phyloP scores from a whole-genome alignment of 2,888 invertebrate species.

The Rugalucina vietnamica region DNA sequence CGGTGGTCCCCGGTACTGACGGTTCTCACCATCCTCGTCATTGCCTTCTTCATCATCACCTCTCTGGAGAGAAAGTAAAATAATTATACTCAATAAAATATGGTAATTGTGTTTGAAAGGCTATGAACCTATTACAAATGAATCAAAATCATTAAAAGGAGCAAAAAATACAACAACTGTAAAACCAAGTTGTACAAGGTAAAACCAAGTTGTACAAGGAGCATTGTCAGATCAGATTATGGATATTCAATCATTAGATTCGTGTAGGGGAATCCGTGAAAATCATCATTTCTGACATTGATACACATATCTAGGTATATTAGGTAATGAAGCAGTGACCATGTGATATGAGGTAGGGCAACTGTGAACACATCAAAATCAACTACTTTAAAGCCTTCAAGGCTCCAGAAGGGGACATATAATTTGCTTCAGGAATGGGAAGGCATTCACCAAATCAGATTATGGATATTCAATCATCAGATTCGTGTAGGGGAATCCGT shows the following conservation, averaged over 20 bases:
- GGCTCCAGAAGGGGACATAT: background rate
- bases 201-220: too few species aligned
- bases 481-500: constrained; percentile 43
- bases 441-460: constrained; percentile 31
- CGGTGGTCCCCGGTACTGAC: constrained; percentile 37
- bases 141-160: too few species aligned
- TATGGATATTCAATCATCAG: constrained; percentile 19
- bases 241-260: constrained; percentile 26
- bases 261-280: constrained; percentile 46
- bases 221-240: constrained; percentile 23
- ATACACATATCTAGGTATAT: too few species aligned
- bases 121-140: background rate
- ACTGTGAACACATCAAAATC: too few species aligned
- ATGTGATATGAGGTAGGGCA: too few species aligned
- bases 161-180: too few species aligned
- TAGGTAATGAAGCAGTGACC: too few species aligned
- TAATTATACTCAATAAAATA: background rate
- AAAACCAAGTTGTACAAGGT: too few species aligned
- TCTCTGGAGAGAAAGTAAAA: constrained; percentile 21
- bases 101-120: background rate
- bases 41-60: background rate
- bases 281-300: constrained; percentile 25
- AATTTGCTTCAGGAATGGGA: too few species aligned
- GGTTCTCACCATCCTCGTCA: background rate
- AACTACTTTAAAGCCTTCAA: too few species aligned